These are phyloP conservation scores for Podocnemis expansa DNA, from an alignment of 2,113 vertebrate species.

Conservation along the genomic window DNA sequence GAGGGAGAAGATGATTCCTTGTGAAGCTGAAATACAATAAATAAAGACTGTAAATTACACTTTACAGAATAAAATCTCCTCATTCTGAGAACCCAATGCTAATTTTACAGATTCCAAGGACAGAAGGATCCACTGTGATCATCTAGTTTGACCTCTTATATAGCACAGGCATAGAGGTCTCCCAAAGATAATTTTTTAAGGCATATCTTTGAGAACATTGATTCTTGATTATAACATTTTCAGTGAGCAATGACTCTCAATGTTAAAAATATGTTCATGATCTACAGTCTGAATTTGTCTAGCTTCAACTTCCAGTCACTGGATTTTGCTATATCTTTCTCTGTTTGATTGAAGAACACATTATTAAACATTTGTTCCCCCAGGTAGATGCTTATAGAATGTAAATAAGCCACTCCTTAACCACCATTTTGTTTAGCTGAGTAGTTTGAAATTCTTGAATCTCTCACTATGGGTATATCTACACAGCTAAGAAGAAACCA, in stretches of 20 bases:
- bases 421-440: neutral
- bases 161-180: neutral
- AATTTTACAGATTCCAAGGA: neutral
- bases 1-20: neutral
- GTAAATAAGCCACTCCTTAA: neutral
- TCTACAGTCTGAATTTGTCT: neutral
- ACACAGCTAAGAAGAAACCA: neutral
- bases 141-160: neutral
- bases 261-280: neutral
- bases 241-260: neutral
- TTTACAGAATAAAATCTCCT: neutral
- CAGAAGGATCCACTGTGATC: neutral
- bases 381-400: neutral
- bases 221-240: neutral
- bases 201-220: neutral
- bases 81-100: neutral
- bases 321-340: neutral
- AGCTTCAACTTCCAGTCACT: neutral
- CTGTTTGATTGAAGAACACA: neutral
- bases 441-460: neutral
- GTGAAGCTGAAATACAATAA: neutral
- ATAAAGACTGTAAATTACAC: neutral
- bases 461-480: neutral
- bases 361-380: neutral
- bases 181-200: neutral